phyloP scores from a whole-genome alignment of 2,113 vertebrate genomes.

The Nycticebus coucang region DNA sequence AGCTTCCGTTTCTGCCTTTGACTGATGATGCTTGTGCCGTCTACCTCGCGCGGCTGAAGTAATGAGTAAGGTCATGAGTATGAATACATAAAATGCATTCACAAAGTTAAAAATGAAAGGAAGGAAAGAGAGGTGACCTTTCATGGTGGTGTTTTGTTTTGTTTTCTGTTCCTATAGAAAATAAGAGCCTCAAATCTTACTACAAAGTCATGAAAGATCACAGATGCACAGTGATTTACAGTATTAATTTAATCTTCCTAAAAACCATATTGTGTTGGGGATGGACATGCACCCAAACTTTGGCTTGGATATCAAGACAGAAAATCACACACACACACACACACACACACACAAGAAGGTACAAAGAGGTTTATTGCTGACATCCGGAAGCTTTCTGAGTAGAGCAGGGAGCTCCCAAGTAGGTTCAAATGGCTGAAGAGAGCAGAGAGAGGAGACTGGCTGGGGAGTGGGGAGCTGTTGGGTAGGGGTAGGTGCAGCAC shows the following conservation, averaged over 20 bases:
- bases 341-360: background rate
- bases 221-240: background rate
- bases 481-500: accelerated
- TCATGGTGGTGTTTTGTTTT: background rate
- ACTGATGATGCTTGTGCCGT: background rate
- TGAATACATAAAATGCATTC: background rate
- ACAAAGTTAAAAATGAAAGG: background rate
- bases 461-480: no score
- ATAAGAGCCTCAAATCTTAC: background rate
- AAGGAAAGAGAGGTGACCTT: background rate
- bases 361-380: background rate
- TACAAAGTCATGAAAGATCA: background rate
- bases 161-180: background rate
- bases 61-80: background rate
- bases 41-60: background rate
- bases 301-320: background rate
- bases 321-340: background rate
- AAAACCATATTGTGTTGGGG: background rate
- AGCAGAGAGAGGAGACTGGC: background rate
- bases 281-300: background rate
- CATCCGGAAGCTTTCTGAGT: background rate
- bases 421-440: no score
- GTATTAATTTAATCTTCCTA: background rate
- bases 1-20: background rate
- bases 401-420: background rate